Conservation (phyloP, 1,140 invertebrate genomes). For the Aphis gossypii region DNA sequence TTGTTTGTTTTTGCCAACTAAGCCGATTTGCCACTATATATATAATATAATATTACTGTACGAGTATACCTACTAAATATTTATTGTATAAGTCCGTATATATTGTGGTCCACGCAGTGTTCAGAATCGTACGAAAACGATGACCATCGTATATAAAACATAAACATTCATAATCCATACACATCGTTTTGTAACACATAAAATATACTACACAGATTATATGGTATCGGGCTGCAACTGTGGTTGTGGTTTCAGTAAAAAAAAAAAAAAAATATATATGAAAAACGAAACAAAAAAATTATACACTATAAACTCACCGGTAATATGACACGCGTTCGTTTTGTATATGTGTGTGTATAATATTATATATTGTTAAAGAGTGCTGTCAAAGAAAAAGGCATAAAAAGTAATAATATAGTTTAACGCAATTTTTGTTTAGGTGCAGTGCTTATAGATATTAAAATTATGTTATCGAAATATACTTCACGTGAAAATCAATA, state of each 20-base stretch:
- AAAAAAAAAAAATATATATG: not conserved
- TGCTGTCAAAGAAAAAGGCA: not conserved
- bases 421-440: not conserved
- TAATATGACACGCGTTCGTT: constrained; percentile 42
- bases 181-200: not conserved
- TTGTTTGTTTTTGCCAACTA: constrained; percentile 56
- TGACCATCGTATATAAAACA: not conserved
- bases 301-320: not conserved
- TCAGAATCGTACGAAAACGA: constrained; percentile 2
- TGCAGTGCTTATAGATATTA: not conserved
- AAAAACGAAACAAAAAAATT: not conserved
- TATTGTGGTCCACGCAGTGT: constrained; percentile 4
- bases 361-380: not conserved
- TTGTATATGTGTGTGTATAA: not conserved
- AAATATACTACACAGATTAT: not conserved
- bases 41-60: not conserved
- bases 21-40: constrained; percentile 34
- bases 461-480: not conserved
- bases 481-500: not conserved
- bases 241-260: not conserved
- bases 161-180: not conserved
- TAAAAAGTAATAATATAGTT: constrained; percentile 22
- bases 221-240: not conserved
- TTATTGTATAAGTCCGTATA: not conserved
- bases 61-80: not conserved